Evolutionary conservation across 2,113 vertebrate genomes (phyloP).

Genomic region (Asarcornis scutulata): DNA sequence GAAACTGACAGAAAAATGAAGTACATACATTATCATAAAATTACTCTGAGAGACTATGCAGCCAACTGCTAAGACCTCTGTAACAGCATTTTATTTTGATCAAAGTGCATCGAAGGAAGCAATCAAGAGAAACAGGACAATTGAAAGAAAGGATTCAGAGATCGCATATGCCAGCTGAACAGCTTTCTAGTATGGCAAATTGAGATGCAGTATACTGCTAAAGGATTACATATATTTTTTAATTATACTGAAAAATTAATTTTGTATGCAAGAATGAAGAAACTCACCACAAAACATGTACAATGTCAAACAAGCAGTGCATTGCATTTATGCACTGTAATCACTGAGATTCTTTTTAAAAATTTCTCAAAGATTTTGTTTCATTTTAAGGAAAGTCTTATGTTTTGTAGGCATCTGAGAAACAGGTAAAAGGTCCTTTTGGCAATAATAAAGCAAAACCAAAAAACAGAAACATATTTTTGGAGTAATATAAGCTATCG

Average conservation of each 20-base stretch:
- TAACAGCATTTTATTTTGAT: background rate
- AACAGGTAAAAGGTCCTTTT: background rate
- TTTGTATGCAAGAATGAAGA: constrained; percentile 7
- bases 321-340: background rate
- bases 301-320: background rate
- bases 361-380: background rate
- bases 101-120: background rate
- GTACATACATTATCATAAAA: constrained; percentile 19
- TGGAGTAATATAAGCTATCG: constrained; percentile 13
- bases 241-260: background rate
- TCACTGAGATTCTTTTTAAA: background rate
- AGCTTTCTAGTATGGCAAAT: background rate
- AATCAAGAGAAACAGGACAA: background rate
- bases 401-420: background rate
- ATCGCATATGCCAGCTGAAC: background rate
- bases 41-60: background rate
- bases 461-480: constrained; percentile 1
- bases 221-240: background rate
- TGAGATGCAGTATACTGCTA: background rate
- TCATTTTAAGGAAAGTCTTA: background rate
- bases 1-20: constrained; percentile 25
- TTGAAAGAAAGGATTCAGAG: background rate
- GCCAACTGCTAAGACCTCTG: background rate
- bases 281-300: background rate
- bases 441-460: background rate